phyloP scores from a whole-genome alignment of 1,140 invertebrate genomes.

The Drosophila willistoni region DNA sequence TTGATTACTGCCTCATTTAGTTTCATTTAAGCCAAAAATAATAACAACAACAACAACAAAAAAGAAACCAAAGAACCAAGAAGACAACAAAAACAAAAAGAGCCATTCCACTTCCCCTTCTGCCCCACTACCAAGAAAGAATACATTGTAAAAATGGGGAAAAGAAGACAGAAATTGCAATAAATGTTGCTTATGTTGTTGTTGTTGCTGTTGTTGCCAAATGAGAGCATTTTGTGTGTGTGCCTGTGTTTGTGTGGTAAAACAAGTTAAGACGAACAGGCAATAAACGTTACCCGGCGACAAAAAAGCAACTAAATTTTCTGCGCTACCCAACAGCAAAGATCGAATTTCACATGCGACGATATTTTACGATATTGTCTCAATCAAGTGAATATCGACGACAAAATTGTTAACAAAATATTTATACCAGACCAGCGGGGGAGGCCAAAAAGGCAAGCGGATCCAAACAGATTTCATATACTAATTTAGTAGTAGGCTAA shows the following conservation, averaged over 20 bases:
- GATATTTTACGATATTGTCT: constrained; percentile 75
- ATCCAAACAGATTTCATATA: no score
- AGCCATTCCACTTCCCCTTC: constrained; percentile 7
- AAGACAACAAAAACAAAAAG: constrained; percentile 14
- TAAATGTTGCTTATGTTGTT: constrained; percentile 10
- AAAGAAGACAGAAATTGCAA: constrained; percentile 23
- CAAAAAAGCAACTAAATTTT: constrained; percentile 75
- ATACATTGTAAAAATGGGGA: constrained; percentile 69
- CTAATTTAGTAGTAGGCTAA: background rate
- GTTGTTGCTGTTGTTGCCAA: constrained; percentile 55
- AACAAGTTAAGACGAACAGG: constrained; percentile 71
- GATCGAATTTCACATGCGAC: constrained; percentile 74
- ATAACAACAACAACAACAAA: constrained; percentile 2
- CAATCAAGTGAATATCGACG: constrained; percentile 52
- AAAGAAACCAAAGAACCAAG: constrained; percentile 18
- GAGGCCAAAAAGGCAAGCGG: no score
- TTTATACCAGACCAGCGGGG: background rate
- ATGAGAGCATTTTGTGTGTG: constrained; percentile 70
- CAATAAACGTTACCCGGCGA: constrained; percentile 62
- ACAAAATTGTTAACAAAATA: background rate
- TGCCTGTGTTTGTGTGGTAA: constrained; percentile 49
- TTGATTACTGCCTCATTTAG: constrained; percentile 80
- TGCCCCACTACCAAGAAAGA: background rate
- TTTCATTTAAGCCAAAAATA: constrained; percentile 76
- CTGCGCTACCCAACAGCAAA: constrained; percentile 26